A percentile compares a stretch with the other conserved stretches of the same genome.
phyloP scores from a whole-genome alignment of 2,888 invertebrate genomes.

The Drosophila infuscata region DNA sequence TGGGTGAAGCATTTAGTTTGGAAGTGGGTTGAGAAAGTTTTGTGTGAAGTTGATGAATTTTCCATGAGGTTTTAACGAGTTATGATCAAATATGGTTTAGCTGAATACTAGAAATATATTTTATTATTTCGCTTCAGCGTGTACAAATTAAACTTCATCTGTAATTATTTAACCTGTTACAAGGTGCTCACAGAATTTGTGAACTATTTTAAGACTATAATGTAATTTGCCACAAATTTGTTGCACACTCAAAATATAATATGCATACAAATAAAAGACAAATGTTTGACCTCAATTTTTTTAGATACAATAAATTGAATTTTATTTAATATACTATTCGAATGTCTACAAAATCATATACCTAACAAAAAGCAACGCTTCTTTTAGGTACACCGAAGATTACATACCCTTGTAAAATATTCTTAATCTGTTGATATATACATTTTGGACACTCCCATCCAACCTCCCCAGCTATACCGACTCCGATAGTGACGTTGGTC shows the following conservation, averaged over 20 bases:
- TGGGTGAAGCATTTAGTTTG: background rate
- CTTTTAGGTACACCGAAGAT: background rate
- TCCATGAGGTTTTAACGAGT: background rate
- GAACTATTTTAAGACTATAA: background rate
- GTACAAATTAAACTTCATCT: background rate
- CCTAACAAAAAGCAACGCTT: rapidly evolving
- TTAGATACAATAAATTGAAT: background rate
- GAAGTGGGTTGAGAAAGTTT: background rate
- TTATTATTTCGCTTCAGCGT: background rate
- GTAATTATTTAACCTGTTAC: background rate
- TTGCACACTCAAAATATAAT: background rate
- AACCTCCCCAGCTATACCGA: background rate
- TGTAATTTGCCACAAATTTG: background rate
- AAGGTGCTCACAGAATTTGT: background rate
- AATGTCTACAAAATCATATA: background rate
- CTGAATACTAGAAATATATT: background rate
- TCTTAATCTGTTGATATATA: background rate
- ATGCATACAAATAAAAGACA: no score
- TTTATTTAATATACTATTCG: background rate
- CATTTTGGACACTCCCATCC: background rate
- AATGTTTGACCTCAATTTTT: no score
- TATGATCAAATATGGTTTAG: background rate
- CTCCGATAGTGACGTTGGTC: background rate
- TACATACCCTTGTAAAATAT: background rate
- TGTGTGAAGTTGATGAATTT: background rate